These are phyloP conservation scores for Acomys russatus DNA, from an alignment of 2,797 vertebrate species.

Conservation along the genomic window DNA sequence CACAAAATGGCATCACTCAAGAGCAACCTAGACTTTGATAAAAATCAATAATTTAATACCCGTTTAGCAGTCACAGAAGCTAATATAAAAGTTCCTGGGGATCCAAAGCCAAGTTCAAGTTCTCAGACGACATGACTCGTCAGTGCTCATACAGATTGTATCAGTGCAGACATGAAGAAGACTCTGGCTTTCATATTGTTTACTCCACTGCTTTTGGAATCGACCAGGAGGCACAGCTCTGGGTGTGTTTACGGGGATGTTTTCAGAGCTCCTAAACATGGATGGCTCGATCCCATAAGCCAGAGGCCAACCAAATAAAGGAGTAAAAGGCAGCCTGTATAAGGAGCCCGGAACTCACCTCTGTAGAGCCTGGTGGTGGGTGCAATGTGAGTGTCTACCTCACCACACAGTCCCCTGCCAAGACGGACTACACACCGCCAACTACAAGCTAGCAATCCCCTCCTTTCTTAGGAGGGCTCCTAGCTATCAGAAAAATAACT, in stretches of 20 bases:
- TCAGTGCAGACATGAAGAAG: background rate
- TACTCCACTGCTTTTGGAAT: background rate
- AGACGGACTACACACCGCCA: background rate
- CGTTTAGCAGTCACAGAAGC: background rate
- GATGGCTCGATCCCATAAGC: background rate
- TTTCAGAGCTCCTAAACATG: background rate
- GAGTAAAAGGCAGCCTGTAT: background rate
- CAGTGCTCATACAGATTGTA: background rate
- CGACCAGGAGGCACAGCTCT: background rate
- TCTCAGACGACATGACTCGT: background rate
- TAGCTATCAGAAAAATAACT: background rate
- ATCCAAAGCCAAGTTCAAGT: background rate
- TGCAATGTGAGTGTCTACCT: background rate
- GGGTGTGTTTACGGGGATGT: background rate
- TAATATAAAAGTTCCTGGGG: background rate
- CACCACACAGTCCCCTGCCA: rapidly evolving
- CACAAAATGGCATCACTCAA: background rate
- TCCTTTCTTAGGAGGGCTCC: background rate
- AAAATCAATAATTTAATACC: background rate
- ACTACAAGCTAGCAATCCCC: background rate
- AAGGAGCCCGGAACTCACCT: rapidly evolving
- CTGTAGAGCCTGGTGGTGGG: background rate
- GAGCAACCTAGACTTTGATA: background rate
- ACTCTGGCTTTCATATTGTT: background rate
- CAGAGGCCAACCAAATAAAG: background rate